Conservation (phyloP, 2,888 invertebrate genomes). For the Troilus luridus region DNA sequence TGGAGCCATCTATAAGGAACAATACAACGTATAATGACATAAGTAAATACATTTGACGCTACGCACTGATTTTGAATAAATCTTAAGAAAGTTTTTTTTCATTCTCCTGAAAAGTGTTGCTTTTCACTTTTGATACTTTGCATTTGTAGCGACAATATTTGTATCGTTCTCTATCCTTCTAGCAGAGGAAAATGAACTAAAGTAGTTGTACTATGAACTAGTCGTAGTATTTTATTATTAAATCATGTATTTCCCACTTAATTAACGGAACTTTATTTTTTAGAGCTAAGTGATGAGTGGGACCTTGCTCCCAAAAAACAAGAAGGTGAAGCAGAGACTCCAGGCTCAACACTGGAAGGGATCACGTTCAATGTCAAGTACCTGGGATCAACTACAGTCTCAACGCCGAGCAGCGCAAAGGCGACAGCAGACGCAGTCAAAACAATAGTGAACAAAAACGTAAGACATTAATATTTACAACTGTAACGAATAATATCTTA, state of each 20-base stretch:
- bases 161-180: too few species aligned
- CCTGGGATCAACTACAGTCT: slow-evolving; percentile 83
- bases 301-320: slow-evolving; percentile 62
- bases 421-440: slow-evolving; percentile 87
- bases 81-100: too few species aligned
- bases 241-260: neutral
- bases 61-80: too few species aligned
- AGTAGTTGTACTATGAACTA: neutral
- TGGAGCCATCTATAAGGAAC: too few species aligned
- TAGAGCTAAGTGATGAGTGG: slow-evolving; percentile 64
- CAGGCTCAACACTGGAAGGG: slow-evolving; percentile 68
- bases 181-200: too few species aligned
- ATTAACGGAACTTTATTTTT: slow-evolving; percentile 25
- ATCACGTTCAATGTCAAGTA: slow-evolving; percentile 79
- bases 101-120: too few species aligned
- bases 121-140: too few species aligned
- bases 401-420: slow-evolving; percentile 76
- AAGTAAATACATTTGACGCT: too few species aligned
- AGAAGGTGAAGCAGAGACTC: slow-evolving; percentile 67
- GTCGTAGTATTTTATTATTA: neutral
- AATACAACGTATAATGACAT: too few species aligned
- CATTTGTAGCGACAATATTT: too few species aligned
- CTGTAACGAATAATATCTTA: too few species aligned
- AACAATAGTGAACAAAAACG: slow-evolving; percentile 76
- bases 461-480: neutral